These are phyloP conservation scores for Muraenolepis orangiensis DNA, from an alignment of 2,797 vertebrate species.

Conservation along the genomic window DNA sequence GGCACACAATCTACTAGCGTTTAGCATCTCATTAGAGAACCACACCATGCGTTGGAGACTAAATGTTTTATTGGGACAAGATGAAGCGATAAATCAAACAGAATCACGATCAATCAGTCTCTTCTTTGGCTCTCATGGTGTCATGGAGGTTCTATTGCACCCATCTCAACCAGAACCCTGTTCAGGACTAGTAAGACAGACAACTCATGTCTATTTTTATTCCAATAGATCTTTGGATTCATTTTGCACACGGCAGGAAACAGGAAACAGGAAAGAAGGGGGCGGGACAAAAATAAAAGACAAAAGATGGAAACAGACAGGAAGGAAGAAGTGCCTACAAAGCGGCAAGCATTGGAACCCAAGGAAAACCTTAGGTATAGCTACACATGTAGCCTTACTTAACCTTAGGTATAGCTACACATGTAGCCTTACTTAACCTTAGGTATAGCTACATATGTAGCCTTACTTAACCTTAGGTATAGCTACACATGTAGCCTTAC, in stretches of 20 bases:
- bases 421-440: too few relatives aligned
- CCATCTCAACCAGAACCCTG: slow-evolving; percentile 14
- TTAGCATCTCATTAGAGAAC: slow-evolving; percentile 41
- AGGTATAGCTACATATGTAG: too few relatives aligned
- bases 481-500: too few relatives aligned
- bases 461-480: background rate
- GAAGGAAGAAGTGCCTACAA: too few relatives aligned
- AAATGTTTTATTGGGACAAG: slow-evolving; percentile 32
- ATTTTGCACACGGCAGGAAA: background rate
- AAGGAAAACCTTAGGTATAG: background rate
- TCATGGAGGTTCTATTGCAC: slow-evolving; percentile 37
- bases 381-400: too few relatives aligned
- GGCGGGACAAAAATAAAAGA: too few relatives aligned
- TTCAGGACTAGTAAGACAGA: background rate
- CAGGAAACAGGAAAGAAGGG: too few relatives aligned
- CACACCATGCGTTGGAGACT: slow-evolving; percentile 47
- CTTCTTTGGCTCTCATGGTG: slow-evolving; percentile 51
- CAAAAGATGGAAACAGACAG: too few relatives aligned
- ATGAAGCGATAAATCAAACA: slow-evolving; percentile 43
- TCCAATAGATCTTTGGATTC: background rate
- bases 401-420: background rate
- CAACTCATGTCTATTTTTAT: background rate
- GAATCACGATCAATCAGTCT: slow-evolving; percentile 51
- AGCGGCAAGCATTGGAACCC: background rate
- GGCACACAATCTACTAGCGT: slow-evolving; percentile 27